A percentile compares a stretch with the other conserved stretches of the same genome.
phyloP scores from a whole-genome alignment of 2,888 invertebrate genomes.

The Diarsia mendica region DNA sequence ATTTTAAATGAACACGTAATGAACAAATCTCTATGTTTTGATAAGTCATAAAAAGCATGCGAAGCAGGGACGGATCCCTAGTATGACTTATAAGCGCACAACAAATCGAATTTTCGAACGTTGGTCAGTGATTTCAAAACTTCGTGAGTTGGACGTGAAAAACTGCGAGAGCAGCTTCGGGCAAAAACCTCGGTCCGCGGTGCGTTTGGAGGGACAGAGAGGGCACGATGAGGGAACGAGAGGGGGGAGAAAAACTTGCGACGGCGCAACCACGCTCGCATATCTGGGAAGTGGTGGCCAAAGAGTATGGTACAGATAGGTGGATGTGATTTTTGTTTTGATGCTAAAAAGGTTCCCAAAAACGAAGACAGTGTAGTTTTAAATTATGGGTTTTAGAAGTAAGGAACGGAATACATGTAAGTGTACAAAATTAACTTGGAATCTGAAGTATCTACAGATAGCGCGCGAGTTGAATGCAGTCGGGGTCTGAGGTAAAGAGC shows the following conservation, averaged over 20 bases:
- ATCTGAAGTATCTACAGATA: too few relatives aligned
- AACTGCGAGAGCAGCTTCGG: conserved; percentile 68
- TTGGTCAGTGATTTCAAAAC: conserved; percentile 65
- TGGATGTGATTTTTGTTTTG: not conserved
- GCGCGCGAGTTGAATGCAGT: too few relatives aligned
- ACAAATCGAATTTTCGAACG: conserved; percentile 66
- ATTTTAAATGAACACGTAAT: too few relatives aligned
- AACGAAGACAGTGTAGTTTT: not conserved
- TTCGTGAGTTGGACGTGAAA: conserved; percentile 72
- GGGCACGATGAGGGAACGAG: conserved; percentile 65
- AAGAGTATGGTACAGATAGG: conserved; percentile 68
- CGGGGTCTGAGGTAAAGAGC: too few relatives aligned
- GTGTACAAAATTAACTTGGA: too few relatives aligned
- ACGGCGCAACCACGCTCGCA: conserved; percentile 80
- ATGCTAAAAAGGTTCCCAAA: not conserved
- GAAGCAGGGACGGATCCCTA: not conserved
- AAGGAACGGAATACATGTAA: not conserved
- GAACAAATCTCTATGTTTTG: not conserved
- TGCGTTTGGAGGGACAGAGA: conserved; percentile 81
- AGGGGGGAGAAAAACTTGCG: conserved; percentile 79
- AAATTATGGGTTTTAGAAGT: not conserved
- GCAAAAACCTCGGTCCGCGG: conserved; percentile 82
- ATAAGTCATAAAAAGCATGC: not conserved
- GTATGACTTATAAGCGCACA: conserved; percentile 17
- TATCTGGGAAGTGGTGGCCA: conserved; percentile 79